Evolutionary conservation across 2,797 vertebrate species (phyloP).

Genomic region (Alauda arvensis): DNA sequence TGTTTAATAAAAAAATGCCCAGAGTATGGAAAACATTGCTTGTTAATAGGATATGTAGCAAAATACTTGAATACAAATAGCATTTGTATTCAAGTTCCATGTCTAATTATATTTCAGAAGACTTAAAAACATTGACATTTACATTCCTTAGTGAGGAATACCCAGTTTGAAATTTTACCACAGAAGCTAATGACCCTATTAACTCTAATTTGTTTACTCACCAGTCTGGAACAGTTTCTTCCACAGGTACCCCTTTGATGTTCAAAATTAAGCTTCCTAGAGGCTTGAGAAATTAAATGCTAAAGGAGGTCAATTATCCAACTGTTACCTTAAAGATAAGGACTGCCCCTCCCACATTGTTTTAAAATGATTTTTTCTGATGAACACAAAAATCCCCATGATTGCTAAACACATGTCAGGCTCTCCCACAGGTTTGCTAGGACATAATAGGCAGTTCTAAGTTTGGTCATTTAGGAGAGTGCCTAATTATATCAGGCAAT

Average conservation of each 20-base stretch:
- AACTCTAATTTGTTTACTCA: slow-evolving; percentile 78
- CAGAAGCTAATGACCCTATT: slow-evolving; percentile 74
- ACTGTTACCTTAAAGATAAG: slow-evolving; percentile 71
- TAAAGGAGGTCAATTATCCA: slow-evolving; percentile 75
- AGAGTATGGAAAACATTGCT: slow-evolving; percentile 22
- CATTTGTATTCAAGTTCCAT: slow-evolving; percentile 49
- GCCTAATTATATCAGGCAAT: slow-evolving; percentile 46
- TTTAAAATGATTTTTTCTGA: slow-evolving; percentile 55
- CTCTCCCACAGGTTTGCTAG: slow-evolving; percentile 43
- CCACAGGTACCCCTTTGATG: slow-evolving; percentile 76
- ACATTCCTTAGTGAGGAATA: slow-evolving; percentile 58
- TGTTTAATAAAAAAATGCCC: slow-evolving; percentile 14
- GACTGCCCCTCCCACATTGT: slow-evolving; percentile 59
- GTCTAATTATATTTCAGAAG: slow-evolving; percentile 66
- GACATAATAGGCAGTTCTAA: slow-evolving; percentile 54
- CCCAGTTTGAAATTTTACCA: slow-evolving; percentile 68
- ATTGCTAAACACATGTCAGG: slow-evolving; percentile 49
- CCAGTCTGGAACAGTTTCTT: slow-evolving; percentile 73
- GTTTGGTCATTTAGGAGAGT: slow-evolving; percentile 22
- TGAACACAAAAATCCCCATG: slow-evolving; percentile 43
- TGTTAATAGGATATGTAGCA: slow-evolving; percentile 33
- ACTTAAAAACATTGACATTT: slow-evolving; percentile 59
- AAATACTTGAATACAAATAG: slow-evolving; percentile 17
- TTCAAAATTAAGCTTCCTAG: slow-evolving; percentile 75
- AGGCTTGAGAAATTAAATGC: slow-evolving; percentile 75